Conservation (phyloP, 2,888 invertebrate genomes). For the Ernsta delagoae region DNA sequence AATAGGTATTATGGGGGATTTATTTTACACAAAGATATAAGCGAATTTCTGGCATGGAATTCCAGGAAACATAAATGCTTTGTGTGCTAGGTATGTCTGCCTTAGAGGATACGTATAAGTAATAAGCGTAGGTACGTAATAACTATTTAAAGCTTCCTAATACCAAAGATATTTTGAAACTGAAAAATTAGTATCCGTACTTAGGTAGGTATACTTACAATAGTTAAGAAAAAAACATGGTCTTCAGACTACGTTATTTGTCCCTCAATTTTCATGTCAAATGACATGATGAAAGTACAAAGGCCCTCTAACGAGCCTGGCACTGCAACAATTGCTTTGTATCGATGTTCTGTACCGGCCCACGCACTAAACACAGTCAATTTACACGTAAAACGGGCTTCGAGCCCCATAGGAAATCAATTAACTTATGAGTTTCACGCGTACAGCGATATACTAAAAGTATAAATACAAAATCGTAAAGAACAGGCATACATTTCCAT, state of each 20-base stretch:
- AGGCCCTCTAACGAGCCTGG: slow-evolving; percentile 37
- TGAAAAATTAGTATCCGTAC: no score
- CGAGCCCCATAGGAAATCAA: slow-evolving; percentile 21
- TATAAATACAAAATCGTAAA: slow-evolving; percentile 16
- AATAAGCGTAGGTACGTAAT: no score
- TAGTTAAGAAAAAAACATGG: no score
- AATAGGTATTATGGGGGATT: no score
- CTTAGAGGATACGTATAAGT: no score
- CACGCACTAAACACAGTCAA: slow-evolving; percentile 40
- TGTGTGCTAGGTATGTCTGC: no score
- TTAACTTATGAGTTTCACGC: slow-evolving; percentile 5
- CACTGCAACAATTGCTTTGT: slow-evolving; percentile 43
- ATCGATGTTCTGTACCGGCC: slow-evolving; percentile 37
- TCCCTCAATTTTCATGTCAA: slow-evolving; percentile 15
- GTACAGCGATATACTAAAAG: background rate
- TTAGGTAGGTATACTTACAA: no score
- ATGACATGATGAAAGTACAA: slow-evolving; percentile 36
- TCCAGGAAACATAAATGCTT: no score
- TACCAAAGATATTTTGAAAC: no score
- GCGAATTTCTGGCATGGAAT: no score
- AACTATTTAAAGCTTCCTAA: no score
- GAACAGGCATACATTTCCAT: slow-evolving; percentile 24
- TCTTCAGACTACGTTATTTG: slow-evolving; percentile 7
- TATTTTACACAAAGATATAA: no score
- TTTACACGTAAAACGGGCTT: slow-evolving; percentile 17